Evolutionary conservation across 2,888 invertebrate species (phyloP), one percentile per base, ranked within the genome.

Genomic region (Epirrita christyi): DNA sequence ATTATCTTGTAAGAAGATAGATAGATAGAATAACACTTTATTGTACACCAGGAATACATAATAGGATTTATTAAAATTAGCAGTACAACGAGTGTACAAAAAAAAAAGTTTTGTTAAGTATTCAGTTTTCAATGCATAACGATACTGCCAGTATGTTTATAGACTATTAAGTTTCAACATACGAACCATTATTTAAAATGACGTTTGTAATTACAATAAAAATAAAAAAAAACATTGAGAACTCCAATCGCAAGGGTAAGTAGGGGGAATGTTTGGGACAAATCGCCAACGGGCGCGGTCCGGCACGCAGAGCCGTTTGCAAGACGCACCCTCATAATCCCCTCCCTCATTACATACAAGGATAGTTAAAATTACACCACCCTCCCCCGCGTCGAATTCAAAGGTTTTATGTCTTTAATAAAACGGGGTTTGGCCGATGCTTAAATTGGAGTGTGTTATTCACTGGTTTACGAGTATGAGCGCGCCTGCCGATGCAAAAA

Each of bases 301-400:
- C 71, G 85, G 88, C 90, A 90, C 90, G 90, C 83, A 88, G 78
- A 68, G 66, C 82, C 86, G 86, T 88, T 86, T 86, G 85, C 89
- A 91, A 91, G 91, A 90, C 87, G 89, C 86, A 88, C 90, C 90
- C 90, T 88, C 77, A 78, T 86, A 87, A 88, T 84, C 85, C 63
- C 67, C 71, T 71, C 72, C 74, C 70, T 88, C 83, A 87, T 88
- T 89, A 90, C 88, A 90, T 86, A 87, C 80, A 87, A 85, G 82
- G 81, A 86, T 87, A 88, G 88, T 87, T 84, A 84, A 87, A 83
- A 81, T 80, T 74, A 73, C 78, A 80, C 75, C 68, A 67, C 65
- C 72, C 70, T 70, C 77, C 78, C 73, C 70, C 56, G 64, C 74
- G 75, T 51, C 64, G 76, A 77, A 80, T 78, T 72, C 78, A 73